Percentiles rank a stretch among this genome's conserved stretches.
Conservation (phyloP, 2,113 vertebrate genomes). For the Cryptomyrus ogoouensis region DNA sequence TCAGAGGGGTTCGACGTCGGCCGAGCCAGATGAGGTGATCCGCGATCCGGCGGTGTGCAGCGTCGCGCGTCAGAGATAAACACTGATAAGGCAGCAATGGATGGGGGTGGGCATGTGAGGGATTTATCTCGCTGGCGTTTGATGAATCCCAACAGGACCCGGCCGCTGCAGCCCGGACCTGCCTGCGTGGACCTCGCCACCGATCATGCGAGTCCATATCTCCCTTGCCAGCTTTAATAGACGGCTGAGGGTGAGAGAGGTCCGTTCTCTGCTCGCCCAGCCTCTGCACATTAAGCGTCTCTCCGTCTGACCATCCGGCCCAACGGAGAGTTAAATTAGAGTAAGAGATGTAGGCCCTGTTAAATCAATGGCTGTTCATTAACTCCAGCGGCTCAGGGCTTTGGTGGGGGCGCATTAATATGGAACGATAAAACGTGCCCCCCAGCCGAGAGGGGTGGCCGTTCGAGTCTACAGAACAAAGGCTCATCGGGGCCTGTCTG, state of each 20-base stretch:
- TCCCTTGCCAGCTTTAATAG: conserved; percentile 1
- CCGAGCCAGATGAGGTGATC: background rate
- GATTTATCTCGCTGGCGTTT: conserved; percentile 6
- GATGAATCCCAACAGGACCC: conserved; percentile 2
- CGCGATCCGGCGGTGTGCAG: background rate
- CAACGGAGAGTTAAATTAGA: conserved; percentile 9
- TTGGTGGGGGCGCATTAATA: background rate
- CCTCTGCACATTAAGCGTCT: background rate
- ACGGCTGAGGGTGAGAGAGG: background rate
- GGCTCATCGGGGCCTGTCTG: background rate
- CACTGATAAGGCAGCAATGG: background rate
- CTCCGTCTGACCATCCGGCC: background rate
- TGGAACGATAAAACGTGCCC: background rate
- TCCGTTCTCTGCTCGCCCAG: background rate
- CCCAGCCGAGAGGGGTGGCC: background rate
- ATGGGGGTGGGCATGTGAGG: background rate
- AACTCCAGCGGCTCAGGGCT: background rate
- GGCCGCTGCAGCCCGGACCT: background rate
- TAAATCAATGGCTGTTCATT: conserved; percentile 13
- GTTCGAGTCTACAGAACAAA: background rate
- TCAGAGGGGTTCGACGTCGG: background rate
- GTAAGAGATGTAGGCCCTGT: background rate
- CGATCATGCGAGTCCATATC: background rate
- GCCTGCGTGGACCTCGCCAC: background rate
- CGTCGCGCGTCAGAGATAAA: background rate